These are phyloP conservation scores for Rattus rattus DNA, from an alignment of 2,113 vertebrate genomes.

Conservation along the genomic window DNA sequence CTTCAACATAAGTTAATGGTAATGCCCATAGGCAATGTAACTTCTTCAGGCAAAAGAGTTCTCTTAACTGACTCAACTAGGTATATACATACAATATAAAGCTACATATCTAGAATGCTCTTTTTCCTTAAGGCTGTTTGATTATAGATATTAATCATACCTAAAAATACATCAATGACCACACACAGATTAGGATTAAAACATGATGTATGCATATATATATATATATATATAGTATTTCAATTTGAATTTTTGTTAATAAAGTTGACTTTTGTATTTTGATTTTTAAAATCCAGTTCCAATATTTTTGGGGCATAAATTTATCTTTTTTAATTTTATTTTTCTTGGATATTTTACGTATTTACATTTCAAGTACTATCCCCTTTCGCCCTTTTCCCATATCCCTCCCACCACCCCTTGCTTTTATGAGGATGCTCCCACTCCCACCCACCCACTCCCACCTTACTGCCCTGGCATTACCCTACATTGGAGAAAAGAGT, in stretches of 20 bases:
- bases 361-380: too few relatives aligned
- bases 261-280: neutral
- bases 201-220: neutral
- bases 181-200: neutral
- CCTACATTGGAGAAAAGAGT: too few relatives aligned
- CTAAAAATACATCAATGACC: neutral
- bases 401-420: too few relatives aligned
- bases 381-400: too few relatives aligned
- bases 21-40: neutral
- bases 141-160: neutral
- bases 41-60: neutral
- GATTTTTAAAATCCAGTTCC: neutral
- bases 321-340: too few relatives aligned
- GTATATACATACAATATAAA: neutral
- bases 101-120: neutral
- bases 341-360: too few relatives aligned
- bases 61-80: neutral
- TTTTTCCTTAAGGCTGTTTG: neutral
- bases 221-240: neutral
- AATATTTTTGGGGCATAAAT: neutral
- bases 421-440: too few relatives aligned
- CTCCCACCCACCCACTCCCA: too few relatives aligned
- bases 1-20: neutral
- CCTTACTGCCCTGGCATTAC: too few relatives aligned
- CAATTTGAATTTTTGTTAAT: constrained; percentile 19